These are phyloP conservation scores for Galaxias olidus DNA, from an alignment of 2,797 vertebrate species.

Conservation along the genomic window DNA sequence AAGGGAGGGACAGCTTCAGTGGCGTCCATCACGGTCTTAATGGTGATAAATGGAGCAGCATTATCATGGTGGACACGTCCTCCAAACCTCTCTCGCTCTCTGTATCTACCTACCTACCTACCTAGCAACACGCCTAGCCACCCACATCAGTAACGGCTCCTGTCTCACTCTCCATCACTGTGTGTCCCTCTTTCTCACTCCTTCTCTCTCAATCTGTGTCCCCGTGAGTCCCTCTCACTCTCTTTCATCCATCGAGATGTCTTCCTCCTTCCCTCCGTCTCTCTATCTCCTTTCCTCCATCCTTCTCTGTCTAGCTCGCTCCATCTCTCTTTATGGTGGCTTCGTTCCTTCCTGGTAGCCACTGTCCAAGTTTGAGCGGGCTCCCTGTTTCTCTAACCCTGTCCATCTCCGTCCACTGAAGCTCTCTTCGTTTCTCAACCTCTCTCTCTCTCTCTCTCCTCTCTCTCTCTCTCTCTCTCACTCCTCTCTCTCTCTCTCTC, in stretches of 20 bases:
- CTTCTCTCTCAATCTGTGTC: slow-evolving; percentile 5
- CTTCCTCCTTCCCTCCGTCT: not conserved
- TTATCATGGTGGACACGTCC: slow-evolving; percentile 43
- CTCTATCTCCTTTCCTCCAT: slow-evolving; percentile 2
- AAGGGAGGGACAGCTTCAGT: slow-evolving; percentile 37
- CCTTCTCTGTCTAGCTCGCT: not conserved
- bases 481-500: not conserved
- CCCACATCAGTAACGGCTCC: not conserved
- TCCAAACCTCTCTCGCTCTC: slow-evolving; percentile 13
- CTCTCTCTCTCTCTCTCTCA: not conserved
- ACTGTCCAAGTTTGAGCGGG: too few species aligned
- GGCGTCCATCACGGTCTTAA: slow-evolving; percentile 60
- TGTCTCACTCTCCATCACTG: not conserved
- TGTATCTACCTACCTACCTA: too few species aligned
- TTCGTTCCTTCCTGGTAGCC: too few species aligned
- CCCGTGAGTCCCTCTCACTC: slow-evolving; percentile 1
- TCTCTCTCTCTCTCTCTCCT: not conserved
- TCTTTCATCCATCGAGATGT: not conserved
- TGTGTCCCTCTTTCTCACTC: slow-evolving; percentile 5
- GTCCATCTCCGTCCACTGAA: not conserved
- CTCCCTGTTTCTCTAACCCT: not conserved
- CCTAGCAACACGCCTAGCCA: too few species aligned
- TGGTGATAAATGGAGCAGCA: slow-evolving; percentile 65
- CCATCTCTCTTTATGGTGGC: not conserved
- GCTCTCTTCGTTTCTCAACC: not conserved